Evolutionary conservation across 2,797 vertebrate genomes (phyloP).

Genomic region (Mus caroli): DNA sequence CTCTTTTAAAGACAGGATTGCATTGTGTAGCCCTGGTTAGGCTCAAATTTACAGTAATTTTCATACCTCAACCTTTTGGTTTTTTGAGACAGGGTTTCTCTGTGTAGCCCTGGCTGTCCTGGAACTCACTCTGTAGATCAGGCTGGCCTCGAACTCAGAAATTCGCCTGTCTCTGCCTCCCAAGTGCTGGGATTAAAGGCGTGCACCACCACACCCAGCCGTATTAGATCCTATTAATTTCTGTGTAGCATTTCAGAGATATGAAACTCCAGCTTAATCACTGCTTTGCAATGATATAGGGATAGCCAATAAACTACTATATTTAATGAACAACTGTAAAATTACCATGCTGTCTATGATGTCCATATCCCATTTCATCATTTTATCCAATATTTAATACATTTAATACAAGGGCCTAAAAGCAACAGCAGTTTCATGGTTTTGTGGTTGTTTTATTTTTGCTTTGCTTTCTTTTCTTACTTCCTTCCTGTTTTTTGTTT

Average conservation of each 20-base stretch:
- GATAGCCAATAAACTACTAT: slow-evolving; percentile 22
- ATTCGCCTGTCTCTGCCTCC: no score
- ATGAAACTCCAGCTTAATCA: slow-evolving; percentile 20
- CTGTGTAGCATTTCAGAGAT: slow-evolving; percentile 42
- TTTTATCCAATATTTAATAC: slow-evolving; percentile 55
- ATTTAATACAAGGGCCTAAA: slow-evolving; percentile 62
- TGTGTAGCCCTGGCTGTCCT: no score
- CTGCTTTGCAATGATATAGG: slow-evolving; percentile 10
- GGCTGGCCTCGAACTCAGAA: no score
- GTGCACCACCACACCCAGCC: no score
- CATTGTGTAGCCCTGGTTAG: neutral
- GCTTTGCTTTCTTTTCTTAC: neutral
- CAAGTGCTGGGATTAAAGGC: no score
- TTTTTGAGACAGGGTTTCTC: no score
- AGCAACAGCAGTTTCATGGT: slow-evolving; percentile 43
- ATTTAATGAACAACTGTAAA: slow-evolving; percentile 65
- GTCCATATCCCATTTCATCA: slow-evolving; percentile 54
- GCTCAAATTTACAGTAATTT: neutral
- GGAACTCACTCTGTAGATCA: no score
- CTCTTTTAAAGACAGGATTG: neutral
- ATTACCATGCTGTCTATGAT: slow-evolving; percentile 41
- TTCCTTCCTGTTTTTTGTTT: neutral
- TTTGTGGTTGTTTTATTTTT: neutral
- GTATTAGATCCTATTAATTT: neutral
- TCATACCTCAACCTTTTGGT: neutral